Evolutionary conservation across 1,140 invertebrate genomes (phyloP).

Genomic region (Panagrolaimus sp.): DNA sequence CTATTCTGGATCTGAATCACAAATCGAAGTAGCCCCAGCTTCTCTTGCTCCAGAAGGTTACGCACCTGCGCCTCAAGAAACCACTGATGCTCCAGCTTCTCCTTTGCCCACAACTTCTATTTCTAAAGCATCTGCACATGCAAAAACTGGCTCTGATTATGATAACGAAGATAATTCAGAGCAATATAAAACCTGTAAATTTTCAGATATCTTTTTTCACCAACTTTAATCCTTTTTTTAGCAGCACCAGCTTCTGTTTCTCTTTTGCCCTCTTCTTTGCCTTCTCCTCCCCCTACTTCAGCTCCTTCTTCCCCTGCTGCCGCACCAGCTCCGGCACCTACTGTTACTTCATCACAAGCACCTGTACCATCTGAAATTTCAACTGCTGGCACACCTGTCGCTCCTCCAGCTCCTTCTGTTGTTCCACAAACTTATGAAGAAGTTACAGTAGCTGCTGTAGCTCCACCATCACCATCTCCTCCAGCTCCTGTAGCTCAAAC

Average conservation of each 20-base stretch:
- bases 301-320: background rate
- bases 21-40: no score
- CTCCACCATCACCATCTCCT: background rate
- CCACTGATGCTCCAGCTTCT: background rate
- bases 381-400: background rate
- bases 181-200: background rate
- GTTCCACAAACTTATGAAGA: background rate
- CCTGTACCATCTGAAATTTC: constrained; percentile 4
- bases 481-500: background rate
- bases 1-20: no score
- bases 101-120: background rate
- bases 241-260: background rate
- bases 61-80: background rate
- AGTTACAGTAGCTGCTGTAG: background rate
- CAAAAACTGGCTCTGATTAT: background rate
- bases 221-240: background rate
- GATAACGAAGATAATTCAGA: background rate
- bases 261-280: background rate
- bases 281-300: background rate
- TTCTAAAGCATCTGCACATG: background rate
- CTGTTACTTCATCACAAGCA: background rate
- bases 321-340: background rate
- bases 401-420: background rate
- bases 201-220: background rate
- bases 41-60: no score